phyloP scores from a whole-genome alignment of 2,888 invertebrate genomes.

The Cetonia aurata region DNA sequence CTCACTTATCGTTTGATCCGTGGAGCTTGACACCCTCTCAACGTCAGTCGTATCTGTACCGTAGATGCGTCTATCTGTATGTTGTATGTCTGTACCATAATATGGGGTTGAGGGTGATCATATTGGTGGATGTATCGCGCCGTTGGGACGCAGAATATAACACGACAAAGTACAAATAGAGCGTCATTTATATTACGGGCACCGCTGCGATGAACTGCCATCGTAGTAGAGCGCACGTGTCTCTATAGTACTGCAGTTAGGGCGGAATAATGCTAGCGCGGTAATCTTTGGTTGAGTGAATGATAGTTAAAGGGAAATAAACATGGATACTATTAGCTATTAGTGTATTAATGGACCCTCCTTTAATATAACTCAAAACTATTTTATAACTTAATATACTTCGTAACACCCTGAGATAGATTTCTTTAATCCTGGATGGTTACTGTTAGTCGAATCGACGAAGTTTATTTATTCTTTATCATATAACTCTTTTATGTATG shows the following conservation, averaged over 20 bases:
- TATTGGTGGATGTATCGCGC: neutral
- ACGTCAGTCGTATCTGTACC: neutral
- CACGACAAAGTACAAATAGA: conserved; percentile 27
- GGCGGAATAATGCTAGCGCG: too few relatives aligned
- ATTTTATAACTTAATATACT: too few relatives aligned
- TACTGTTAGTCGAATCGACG: too few relatives aligned
- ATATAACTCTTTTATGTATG: too few relatives aligned
- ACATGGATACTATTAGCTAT: too few relatives aligned
- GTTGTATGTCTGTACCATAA: conserved; percentile 1
- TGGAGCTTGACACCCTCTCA: conserved; percentile 57
- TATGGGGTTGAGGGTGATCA: conserved; percentile 5
- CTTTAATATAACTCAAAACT: too few relatives aligned
- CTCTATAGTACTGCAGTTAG: neutral
- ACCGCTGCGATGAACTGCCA: conserved; percentile 1
- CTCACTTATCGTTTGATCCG: conserved; percentile 58
- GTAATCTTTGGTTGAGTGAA: too few relatives aligned
- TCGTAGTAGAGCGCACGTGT: neutral
- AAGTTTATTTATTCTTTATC: too few relatives aligned
- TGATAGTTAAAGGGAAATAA: too few relatives aligned
- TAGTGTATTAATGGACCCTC: too few relatives aligned
- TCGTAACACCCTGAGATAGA: too few relatives aligned
- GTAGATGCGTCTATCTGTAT: conserved; percentile 21
- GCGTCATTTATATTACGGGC: conserved; percentile 24
- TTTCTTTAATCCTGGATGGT: too few relatives aligned
- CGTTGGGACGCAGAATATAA: conserved; percentile 9